A percentile compares a stretch with the other conserved stretches of the same genome.
Evolutionary conservation across 2,888 invertebrate genomes (phyloP).

Genomic region (Rotaria sp.): DNA sequence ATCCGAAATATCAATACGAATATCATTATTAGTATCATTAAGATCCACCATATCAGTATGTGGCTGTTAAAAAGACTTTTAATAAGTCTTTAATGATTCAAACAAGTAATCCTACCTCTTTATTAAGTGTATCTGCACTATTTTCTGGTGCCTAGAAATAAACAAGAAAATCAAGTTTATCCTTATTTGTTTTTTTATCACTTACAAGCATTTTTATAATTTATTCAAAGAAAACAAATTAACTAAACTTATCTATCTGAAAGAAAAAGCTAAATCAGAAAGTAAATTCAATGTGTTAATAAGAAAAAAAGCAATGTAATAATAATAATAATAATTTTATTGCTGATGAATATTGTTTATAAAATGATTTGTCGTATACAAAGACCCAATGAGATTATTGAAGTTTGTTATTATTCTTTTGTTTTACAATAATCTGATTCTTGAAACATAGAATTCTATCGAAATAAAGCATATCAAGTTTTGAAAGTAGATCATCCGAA

Average conservation of each 20-base stretch:
- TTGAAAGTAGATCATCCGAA: too few relatives aligned
- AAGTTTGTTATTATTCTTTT: too few relatives aligned
- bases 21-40: slow-evolving; percentile 30
- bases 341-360: too few relatives aligned
- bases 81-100: not conserved
- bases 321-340: too few relatives aligned
- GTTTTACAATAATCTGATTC: too few relatives aligned
- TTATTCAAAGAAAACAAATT: not conserved
- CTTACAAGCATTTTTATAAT: not conserved
- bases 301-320: too few relatives aligned
- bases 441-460: too few relatives aligned
- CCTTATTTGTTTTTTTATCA: not conserved
- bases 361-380: too few relatives aligned
- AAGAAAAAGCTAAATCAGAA: not conserved
- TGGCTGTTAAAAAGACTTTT: not conserved
- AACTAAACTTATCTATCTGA: not conserved
- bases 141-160: not conserved
- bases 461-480: too few relatives aligned
- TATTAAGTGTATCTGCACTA: not conserved
- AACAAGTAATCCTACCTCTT: not conserved
- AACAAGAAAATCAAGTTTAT: not conserved
- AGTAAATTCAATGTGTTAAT: not conserved
- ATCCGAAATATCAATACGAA: slow-evolving; percentile 77
- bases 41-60: slow-evolving; percentile 28
- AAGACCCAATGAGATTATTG: too few relatives aligned